A percentile compares a stretch with the other conserved stretches of the same genome.
phyloP scores from a whole-genome alignment of 2,888 invertebrate genomes.

The Ommatoiulus sabulosus region DNA sequence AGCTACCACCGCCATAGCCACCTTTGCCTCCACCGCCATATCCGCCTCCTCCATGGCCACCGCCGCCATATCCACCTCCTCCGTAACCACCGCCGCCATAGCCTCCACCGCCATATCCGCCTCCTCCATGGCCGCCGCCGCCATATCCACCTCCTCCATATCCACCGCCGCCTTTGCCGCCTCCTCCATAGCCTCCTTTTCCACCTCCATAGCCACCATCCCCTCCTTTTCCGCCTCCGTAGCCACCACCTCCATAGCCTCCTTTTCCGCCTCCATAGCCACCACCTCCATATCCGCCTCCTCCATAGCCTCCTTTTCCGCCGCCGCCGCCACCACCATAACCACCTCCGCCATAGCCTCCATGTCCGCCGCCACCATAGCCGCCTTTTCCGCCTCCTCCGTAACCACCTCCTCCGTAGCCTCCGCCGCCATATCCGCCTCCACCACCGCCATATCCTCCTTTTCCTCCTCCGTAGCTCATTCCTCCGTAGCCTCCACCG shows the following conservation, averaged over 20 bases:
- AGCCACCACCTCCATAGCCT: constrained; percentile 12
- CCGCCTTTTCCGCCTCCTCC: neutral
- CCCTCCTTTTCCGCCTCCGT: neutral
- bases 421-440: neutral
- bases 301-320: neutral
- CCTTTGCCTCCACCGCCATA: constrained; percentile 36
- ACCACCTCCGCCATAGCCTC: neutral
- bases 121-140: neutral
- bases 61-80: neutral
- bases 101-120: neutral
- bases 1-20: constrained; percentile 30
- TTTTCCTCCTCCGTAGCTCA: neutral
- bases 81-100: neutral
- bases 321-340: constrained; percentile 38
- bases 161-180: neutral
- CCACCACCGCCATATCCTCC: neutral
- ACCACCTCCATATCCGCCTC: neutral
- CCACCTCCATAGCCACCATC: constrained; percentile 27
- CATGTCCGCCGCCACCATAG: neutral
- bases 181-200: constrained; percentile 34
- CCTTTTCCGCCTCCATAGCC: constrained; percentile 15
- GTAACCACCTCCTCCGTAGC: neutral
- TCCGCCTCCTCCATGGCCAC: constrained; percentile 45
- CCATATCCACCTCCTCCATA: neutral
- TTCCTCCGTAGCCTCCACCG: neutral